Evolutionary conservation across 2,797 vertebrate genomes (phyloP).

Genomic region (Sebastolobus alascanus): DNA sequence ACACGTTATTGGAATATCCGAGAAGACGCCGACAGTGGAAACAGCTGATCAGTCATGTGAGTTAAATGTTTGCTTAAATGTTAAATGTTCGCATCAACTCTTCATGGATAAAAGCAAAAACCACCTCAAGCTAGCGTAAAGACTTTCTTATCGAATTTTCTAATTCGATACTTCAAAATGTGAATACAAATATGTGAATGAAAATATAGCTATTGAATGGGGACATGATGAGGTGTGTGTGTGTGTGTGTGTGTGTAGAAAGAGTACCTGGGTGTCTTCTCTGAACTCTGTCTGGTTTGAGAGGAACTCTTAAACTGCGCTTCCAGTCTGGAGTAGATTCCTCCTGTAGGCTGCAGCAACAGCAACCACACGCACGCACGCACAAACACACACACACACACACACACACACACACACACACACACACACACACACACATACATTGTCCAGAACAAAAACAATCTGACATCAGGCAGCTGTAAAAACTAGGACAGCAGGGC

Average conservation of each 20-base stretch:
- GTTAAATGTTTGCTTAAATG: no score
- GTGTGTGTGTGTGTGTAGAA: neutral
- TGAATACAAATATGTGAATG: no score
- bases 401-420: constrained; percentile 14
- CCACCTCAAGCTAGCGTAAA: no score
- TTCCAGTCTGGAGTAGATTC: constrained; percentile 95
- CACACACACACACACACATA: constrained; percentile 25
- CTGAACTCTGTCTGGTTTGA: constrained; percentile 86
- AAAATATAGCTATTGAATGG: neutral
- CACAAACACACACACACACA: constrained; percentile 15
- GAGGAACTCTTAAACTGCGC: constrained; percentile 89
- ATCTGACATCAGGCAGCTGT: constrained; percentile 37
- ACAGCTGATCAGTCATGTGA: no score
- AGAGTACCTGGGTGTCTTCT: constrained; percentile 90
- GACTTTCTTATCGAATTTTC: no score
- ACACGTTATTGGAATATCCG: fast-evolving
- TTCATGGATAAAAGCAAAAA: no score
- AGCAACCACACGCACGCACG: constrained; percentile 1
- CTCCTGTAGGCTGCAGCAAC: constrained; percentile 89
- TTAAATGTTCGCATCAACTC: no score
- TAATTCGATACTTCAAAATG: no score
- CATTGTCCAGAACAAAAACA: constrained; percentile 33
- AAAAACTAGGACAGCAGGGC: constrained; percentile 24
- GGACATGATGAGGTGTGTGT: neutral
- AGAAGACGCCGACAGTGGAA: no score